These are phyloP conservation scores for Helicoverpa armigera DNA, from an alignment of 1,140 invertebrate species.

Conservation along the genomic window DNA sequence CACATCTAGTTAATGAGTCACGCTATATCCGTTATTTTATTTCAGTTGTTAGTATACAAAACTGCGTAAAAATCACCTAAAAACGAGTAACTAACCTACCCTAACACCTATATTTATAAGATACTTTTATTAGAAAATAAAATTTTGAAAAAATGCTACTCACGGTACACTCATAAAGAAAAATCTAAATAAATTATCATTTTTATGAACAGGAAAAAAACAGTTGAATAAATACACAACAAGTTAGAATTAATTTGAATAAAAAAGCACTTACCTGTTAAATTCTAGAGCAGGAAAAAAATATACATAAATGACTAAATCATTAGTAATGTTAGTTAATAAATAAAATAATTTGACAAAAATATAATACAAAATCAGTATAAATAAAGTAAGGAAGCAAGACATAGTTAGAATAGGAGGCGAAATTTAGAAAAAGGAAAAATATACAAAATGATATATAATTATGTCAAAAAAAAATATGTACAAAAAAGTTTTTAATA, in stretches of 20 bases:
- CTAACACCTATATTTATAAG: no score
- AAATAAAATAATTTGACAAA: background rate
- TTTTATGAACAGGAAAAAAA: background rate
- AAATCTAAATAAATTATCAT: background rate
- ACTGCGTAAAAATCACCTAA: no score
- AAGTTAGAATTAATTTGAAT: background rate
- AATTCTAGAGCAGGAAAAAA: background rate
- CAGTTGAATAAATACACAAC: background rate
- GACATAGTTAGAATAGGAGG: slow-evolving; percentile 81
- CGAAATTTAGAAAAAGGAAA: slow-evolving; percentile 43
- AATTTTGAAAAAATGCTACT: no score
- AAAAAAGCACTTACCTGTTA: slow-evolving; percentile 15
- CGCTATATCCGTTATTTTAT: no score
- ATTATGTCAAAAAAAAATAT: slow-evolving; percentile 58
- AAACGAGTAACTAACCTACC: no score
- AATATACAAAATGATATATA: slow-evolving; percentile 46
- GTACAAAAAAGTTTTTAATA: slow-evolving; percentile 60
- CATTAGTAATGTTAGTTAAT: slow-evolving; percentile 31
- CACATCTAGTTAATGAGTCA: no score
- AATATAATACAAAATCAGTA: slow-evolving; percentile 35
- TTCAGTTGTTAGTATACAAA: no score
- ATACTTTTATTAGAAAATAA: no score
- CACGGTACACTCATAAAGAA: no score
- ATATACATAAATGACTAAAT: background rate
- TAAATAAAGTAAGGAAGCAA: slow-evolving; percentile 75